Evolutionary conservation across 1,140 invertebrate genomes (phyloP), one percentile per base, ranked within the genome.

Genomic region (Pectinophora gossypiella): DNA sequence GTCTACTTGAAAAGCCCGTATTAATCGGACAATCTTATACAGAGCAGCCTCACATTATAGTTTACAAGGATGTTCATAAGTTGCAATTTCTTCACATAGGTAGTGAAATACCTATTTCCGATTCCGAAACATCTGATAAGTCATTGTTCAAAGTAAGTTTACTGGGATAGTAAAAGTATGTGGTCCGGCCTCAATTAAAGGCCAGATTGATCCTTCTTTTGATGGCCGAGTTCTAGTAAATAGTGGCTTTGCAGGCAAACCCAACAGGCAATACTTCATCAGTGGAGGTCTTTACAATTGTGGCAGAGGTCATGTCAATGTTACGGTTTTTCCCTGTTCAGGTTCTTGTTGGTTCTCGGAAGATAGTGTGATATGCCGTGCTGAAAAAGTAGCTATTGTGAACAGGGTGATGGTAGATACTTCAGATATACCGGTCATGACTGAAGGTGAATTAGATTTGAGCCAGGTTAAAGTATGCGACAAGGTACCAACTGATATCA

Each of bases 21-120:
- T 19, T 46, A 9, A 13, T 53, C 13, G 42, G 51, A n/a, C 50
- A 52, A 19, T 27, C 50, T 27, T 52, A 44, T 32, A 52, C 50
- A 2, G 50, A 52, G 38, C 42, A 46, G 18, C 19, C 32, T 5
- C 42, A 53, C 15, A 46, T 53, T 19, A 21, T 19, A 12, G 43
- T 36, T 5, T 23, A 53, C 13, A 53, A 46, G 19, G 21, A 35
- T 32, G 3, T n/a, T 9, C 3, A 22, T 3, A 16, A 45, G 13
- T 16, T 53, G n/a, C 12, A 36, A 19, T 53, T 53, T 23, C n/a
- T 19, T 6, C 3, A 43, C 4, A 18, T 19, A 4, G 19, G 19
- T 18, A 43, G 4, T 7, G 40, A 43, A 5, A 5, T 43, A 16
- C 18, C 18, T 18, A 7, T 2, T 5, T 2, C 5, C n/a, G 40